Conservation (phyloP, 2,888 invertebrate genomes). For the Ornithoptera priamus region DNA sequence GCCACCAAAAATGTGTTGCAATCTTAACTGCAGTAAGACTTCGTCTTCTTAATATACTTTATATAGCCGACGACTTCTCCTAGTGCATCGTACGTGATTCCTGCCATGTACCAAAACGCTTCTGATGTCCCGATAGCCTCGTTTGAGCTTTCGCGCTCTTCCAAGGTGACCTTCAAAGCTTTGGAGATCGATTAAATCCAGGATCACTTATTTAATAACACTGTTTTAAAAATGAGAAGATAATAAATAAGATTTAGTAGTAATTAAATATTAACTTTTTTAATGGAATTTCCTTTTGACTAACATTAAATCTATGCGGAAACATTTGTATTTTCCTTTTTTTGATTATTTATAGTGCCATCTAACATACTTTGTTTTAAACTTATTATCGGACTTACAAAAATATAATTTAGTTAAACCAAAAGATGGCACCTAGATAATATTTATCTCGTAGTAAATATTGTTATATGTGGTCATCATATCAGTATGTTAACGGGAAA, state of each 20-base stretch:
- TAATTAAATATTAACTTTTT: background rate
- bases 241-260: background rate
- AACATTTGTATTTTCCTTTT: background rate
- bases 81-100: slow-evolving; percentile 27
- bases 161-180: slow-evolving; percentile 70
- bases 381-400: background rate
- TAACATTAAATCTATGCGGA: background rate
- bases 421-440: background rate
- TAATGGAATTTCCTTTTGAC: background rate
- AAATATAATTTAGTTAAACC: background rate
- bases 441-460: background rate
- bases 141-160: slow-evolving; percentile 65
- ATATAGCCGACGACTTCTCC: slow-evolving; percentile 17
- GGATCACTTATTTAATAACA: slow-evolving; percentile 14
- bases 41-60: slow-evolving; percentile 17
- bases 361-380: background rate
- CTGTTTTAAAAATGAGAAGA: background rate
- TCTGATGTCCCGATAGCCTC: slow-evolving; percentile 34
- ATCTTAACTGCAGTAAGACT: slow-evolving; percentile 9
- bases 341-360: background rate
- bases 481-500: no score
- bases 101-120: slow-evolving; percentile 43
- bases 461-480: no score
- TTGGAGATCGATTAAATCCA: slow-evolving; percentile 47
- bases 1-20: slow-evolving; percentile 24